A percentile compares a stretch with the other conserved stretches of the same genome.
phyloP scores from a whole-genome alignment of 2,113 vertebrate genomes.

The human region DNA sequence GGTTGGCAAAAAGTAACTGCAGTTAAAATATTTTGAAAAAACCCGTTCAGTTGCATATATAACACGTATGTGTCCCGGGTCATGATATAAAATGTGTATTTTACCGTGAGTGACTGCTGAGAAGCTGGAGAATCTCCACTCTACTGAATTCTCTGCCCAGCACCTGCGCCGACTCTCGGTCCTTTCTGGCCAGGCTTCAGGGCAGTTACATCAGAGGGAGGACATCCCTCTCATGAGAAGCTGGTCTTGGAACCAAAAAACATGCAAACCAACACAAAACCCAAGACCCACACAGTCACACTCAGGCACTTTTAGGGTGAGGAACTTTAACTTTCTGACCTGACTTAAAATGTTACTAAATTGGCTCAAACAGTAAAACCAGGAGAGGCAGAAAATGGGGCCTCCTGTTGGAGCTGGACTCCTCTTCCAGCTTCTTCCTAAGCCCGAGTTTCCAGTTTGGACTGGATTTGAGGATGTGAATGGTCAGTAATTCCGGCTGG shows the following conservation, averaged over 20 bases:
- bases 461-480: background rate
- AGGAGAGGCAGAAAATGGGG: background rate
- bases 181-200: background rate
- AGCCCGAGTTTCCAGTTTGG: background rate
- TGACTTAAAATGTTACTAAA: background rate
- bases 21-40: too few relatives aligned
- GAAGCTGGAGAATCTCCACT: background rate
- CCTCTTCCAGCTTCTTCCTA: background rate
- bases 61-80: fast-evolving
- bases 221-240: background rate
- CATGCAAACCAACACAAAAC: background rate
- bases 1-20: too few relatives aligned
- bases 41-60: background rate
- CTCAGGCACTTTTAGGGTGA: fast-evolving
- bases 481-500: background rate
- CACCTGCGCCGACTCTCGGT: fast-evolving
- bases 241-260: background rate
- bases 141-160: background rate
- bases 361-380: background rate
- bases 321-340: background rate
- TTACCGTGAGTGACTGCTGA: background rate
- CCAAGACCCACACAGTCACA: background rate
- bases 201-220: background rate
- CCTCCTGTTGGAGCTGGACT: background rate
- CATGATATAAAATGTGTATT: fast-evolving